These are phyloP conservation scores for Felis chaus DNA, from an alignment of 2,113 vertebrate genomes.

Conservation along the genomic window DNA sequence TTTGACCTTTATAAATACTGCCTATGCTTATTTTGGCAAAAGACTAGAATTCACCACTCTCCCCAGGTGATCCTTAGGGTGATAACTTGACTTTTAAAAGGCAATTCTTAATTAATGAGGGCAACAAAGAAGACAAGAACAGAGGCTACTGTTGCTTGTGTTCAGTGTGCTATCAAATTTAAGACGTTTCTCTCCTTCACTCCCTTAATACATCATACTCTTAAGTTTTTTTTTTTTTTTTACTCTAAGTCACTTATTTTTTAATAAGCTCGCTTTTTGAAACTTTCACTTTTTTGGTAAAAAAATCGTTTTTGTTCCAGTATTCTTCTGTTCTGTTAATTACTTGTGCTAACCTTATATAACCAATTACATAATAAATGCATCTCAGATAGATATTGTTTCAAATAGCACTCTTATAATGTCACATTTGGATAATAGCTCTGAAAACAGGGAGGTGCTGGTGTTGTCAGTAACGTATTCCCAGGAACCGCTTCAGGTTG, in stretches of 20 bases:
- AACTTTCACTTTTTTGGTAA: neutral
- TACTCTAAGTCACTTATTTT: neutral
- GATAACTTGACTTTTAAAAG: neutral
- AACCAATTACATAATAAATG: slow-evolving; percentile 51
- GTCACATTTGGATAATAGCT: slow-evolving; percentile 59
- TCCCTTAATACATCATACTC: neutral
- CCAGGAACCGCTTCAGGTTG: neutral
- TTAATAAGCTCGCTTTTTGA: neutral
- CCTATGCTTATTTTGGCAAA: neutral
- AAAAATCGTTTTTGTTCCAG: neutral
- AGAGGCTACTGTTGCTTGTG: neutral
- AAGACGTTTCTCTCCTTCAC: neutral
- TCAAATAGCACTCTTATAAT: neutral
- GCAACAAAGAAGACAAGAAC: neutral
- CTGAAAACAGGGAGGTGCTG: slow-evolving; percentile 17
- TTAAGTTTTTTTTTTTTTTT: neutral
- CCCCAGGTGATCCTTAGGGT: neutral
- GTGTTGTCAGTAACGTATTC: neutral
- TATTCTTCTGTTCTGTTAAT: slow-evolving; percentile 8
- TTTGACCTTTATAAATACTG: slow-evolving; percentile 29
- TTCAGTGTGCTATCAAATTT: neutral
- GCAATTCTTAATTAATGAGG: neutral
- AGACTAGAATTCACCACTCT: neutral
- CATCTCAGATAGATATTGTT: neutral
- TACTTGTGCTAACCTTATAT: neutral